Evolutionary conservation across 2,113 vertebrate species (phyloP).

Genomic region (Ptychochromis oligacanthus): DNA sequence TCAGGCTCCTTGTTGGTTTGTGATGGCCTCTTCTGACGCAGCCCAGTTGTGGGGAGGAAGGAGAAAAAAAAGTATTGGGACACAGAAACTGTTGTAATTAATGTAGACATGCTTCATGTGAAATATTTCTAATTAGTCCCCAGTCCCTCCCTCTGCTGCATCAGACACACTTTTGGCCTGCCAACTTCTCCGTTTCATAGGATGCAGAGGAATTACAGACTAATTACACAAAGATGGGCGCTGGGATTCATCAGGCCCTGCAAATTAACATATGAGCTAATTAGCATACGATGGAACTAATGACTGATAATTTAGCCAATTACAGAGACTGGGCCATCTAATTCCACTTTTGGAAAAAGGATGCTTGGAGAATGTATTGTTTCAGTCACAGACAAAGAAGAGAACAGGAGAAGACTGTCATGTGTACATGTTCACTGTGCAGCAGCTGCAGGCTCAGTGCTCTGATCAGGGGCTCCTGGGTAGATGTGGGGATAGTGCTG

Average conservation of each 20-base stretch:
- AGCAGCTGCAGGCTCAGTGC: not conserved
- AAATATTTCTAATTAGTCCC: slow-evolving; percentile 79
- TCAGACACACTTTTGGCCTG: slow-evolving; percentile 53
- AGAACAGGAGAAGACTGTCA: not conserved
- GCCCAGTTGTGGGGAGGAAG: slow-evolving; percentile 37
- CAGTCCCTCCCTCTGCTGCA: slow-evolving; percentile 56
- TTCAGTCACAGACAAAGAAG: slow-evolving; percentile 32
- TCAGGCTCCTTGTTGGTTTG: slow-evolving; percentile 78
- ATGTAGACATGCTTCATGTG: slow-evolving; percentile 71
- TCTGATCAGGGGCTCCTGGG: not conserved
- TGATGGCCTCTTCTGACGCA: slow-evolving; percentile 76
- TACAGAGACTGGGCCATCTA: slow-evolving; percentile 44
- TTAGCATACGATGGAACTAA: slow-evolving; percentile 76
- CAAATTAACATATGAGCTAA: slow-evolving; percentile 78
- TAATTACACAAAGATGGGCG: slow-evolving; percentile 77
- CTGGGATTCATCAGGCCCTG: slow-evolving; percentile 67
- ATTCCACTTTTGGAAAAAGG: slow-evolving; percentile 39
- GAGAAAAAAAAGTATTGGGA: slow-evolving; percentile 64
- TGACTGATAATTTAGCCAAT: slow-evolving; percentile 73
- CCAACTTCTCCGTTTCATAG: slow-evolving; percentile 56
- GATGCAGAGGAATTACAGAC: slow-evolving; percentile 72
- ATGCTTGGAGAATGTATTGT: not conserved
- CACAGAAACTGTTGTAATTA: slow-evolving; percentile 77
- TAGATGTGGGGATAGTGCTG: accelerated
- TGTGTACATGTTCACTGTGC: not conserved